phyloP scores from a whole-genome alignment of 2,888 invertebrate species.

The Athalia rosae region DNA sequence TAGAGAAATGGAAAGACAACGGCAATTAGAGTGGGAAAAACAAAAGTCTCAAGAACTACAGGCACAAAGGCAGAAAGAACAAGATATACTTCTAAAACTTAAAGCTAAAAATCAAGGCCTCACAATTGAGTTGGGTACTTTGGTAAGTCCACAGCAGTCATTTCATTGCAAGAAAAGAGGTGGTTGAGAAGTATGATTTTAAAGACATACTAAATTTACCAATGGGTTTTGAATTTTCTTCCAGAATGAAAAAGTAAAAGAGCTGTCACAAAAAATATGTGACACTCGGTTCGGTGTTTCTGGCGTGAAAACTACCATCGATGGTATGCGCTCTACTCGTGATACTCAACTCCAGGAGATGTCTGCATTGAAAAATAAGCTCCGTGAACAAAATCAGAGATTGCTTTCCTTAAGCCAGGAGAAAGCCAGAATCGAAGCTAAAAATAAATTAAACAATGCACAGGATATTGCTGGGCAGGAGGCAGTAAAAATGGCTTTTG shows the following conservation, averaged over 20 bases:
- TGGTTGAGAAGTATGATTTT: constrained; percentile 17
- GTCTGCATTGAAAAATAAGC: constrained; percentile 86
- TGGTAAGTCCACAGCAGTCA: constrained; percentile 68
- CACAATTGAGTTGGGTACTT: constrained; percentile 81
- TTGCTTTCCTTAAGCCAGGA: constrained; percentile 88
- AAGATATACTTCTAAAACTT: constrained; percentile 87
- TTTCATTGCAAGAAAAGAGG: neutral
- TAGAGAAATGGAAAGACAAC: constrained; percentile 94
- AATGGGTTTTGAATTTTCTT: constrained; percentile 52
- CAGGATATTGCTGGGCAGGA: constrained; percentile 75
- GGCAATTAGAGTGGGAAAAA: constrained; percentile 97
- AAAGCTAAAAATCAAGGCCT: constrained; percentile 92
- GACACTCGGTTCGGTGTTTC: constrained; percentile 92
- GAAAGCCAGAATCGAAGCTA: constrained; percentile 86
- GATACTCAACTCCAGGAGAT: constrained; percentile 93
- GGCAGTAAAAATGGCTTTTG: constrained; percentile 79
- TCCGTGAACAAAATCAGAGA: constrained; percentile 90
- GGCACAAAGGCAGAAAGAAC: constrained; percentile 88
- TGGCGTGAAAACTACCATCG: constrained; percentile 95
- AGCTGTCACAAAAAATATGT: constrained; percentile 87
- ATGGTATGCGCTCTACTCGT: constrained; percentile 94
- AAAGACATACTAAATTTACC: constrained; percentile 26
- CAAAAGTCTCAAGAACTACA: constrained; percentile 91
- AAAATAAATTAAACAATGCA: constrained; percentile 77
- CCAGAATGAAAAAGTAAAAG: constrained; percentile 83